Evolutionary conservation across 2,888 invertebrate genomes (phyloP), one percentile per base, ranked within the genome.

Genomic region (Teleiodes luculella): DNA sequence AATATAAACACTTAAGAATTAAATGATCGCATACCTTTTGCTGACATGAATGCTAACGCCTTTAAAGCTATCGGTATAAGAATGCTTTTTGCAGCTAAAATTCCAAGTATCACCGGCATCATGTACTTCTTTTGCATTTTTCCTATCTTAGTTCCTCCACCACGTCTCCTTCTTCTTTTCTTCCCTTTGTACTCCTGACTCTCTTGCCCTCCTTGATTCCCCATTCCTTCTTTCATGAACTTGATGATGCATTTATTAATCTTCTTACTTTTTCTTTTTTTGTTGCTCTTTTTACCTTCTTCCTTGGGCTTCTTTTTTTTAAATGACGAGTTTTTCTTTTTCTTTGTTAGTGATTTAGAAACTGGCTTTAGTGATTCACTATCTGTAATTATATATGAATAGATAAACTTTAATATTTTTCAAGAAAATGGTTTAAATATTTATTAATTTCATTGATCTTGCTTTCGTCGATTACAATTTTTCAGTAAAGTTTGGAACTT

Each of bases 11-110:
- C 13, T 35, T 35, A n/a, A n/a, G 7, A 39, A 41, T 18, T 41
- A 18, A 18, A 14, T 1, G 14, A 14, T 10, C 11, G n/a, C 66
- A 67, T 65, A 88, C 89, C 90, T 81, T 89, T 89, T 57, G 93
- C 92, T 18, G 94, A 92, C 48, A 95, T 76, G 37, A 94, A 91
- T 0, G 94, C 93, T 58, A 95, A 76, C 1, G 92, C 90, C 67
- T 95, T 95, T 52, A 95, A 72, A 0, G 93, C 91, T 33, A 94
- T 78, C 0, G 95, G 94, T 47, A 95, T 78, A 7, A 95, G 65
- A 1, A 95, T 76, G 33, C 93, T 89, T 72, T 94, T 94, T 0
- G 94, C 92, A 49, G 94, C 83, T 14, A 94, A 67, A 20, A 93
- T 80, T 0, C 93, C 94, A 16, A 94, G 64, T 14, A 95, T 73